Evolutionary conservation across 2,888 invertebrate species (phyloP).

Genomic region (Norana najaformis): DNA sequence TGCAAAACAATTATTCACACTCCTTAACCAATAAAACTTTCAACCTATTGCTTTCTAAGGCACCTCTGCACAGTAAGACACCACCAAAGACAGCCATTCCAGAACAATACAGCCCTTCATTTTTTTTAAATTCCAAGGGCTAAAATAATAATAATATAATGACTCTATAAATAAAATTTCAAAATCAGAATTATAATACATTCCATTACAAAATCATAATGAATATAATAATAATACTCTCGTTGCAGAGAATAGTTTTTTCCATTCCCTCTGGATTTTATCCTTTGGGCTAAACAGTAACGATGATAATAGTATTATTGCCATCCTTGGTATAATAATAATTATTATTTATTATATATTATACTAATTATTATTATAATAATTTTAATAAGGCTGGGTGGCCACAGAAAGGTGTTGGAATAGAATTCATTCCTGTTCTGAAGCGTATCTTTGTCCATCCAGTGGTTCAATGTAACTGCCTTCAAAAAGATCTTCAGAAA

Average conservation of each 20-base stretch:
- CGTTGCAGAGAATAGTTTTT: too few species aligned
- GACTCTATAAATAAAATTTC: neutral
- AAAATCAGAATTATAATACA: too few species aligned
- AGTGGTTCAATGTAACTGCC: neutral
- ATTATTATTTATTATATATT: neutral
- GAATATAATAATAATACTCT: neutral
- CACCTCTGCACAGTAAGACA: neutral
- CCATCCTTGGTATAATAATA: neutral
- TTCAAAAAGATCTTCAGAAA: neutral
- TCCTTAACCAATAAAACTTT: neutral
- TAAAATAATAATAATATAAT: neutral
- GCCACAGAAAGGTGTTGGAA: too few species aligned
- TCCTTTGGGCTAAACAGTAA: too few species aligned
- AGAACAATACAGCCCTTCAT: neutral
- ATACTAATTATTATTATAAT: neutral
- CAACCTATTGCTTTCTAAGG: neutral
- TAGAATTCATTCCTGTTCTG: neutral
- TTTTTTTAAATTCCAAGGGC: neutral
- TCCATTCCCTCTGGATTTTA: too few species aligned
- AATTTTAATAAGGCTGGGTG: neutral
- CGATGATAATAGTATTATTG: too few species aligned
- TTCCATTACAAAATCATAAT: neutral
- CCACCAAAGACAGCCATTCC: neutral
- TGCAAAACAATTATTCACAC: neutral
- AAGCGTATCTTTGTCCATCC: neutral